A percentile compares a stretch with the other conserved stretches of the same genome.
Evolutionary conservation across 2,888 invertebrate species (phyloP).

Genomic region (Drosophila niveifrons): DNA sequence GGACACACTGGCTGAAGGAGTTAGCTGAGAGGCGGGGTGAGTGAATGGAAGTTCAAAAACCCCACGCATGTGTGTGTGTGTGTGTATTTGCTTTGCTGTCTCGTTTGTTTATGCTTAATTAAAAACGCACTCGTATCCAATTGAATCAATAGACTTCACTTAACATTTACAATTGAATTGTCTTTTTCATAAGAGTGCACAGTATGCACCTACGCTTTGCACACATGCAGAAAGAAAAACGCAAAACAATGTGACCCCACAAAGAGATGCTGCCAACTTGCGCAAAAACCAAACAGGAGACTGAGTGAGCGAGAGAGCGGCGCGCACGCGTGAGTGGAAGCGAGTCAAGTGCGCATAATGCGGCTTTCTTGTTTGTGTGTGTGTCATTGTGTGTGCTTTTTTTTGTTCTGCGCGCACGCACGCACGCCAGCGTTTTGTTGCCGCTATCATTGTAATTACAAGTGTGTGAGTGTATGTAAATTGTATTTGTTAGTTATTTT

Average conservation of each 20-base stretch:
- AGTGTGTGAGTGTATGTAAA: conserved; percentile 5
- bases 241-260: conserved; percentile 1
- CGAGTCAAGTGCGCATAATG: conserved; percentile 45
- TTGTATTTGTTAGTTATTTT: conserved; percentile 41
- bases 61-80: conserved; percentile 45
- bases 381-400: too few species aligned
- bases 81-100: conserved; percentile 22
- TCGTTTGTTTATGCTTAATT: conserved; percentile 44
- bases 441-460: conserved; percentile 23
- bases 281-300: conserved; percentile 6
- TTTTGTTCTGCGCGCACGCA: conserved; percentile 21
- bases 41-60: conserved; percentile 51
- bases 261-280: conserved; percentile 37
- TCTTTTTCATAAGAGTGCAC: conserved; percentile 23
- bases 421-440: conserved; percentile 47
- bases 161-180: conserved; percentile 62
- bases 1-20: conserved; percentile 11
- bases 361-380: background rate
- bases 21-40: background rate
- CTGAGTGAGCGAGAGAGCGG: background rate
- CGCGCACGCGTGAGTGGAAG: conserved; percentile 4
- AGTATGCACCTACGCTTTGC: conserved; percentile 47
- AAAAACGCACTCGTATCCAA: conserved; percentile 54
- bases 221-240: background rate
- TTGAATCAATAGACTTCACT: conserved; percentile 74